Percentiles rank a stretch among this genome's conserved stretches.
These are phyloP conservation scores for Pipistrellus pygmaeus DNA, from an alignment of 2,797 vertebrate genomes.

Conservation along the genomic window DNA sequence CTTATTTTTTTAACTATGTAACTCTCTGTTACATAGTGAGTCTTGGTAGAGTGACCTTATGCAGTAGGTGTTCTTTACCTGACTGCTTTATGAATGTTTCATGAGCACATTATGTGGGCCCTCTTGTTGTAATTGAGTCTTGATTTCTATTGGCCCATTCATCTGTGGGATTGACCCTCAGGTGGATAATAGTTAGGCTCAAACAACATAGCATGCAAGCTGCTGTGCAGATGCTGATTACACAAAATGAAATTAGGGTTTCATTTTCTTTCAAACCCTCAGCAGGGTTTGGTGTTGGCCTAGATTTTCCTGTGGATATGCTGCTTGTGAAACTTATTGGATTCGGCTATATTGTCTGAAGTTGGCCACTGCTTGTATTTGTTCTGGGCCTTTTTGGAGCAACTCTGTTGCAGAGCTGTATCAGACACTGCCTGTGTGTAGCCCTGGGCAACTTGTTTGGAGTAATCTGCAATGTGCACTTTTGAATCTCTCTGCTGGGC, in stretches of 20 bases:
- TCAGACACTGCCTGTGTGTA: not conserved
- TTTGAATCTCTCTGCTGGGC: not conserved
- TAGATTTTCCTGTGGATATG: not conserved
- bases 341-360: not conserved
- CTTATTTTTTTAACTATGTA: not conserved
- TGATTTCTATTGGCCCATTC: not conserved
- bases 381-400: not conserved
- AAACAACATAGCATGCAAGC: not conserved
- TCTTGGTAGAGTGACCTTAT: not conserved
- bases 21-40: not conserved
- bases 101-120: not conserved
- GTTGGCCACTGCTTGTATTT: not conserved
- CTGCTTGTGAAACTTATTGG: not conserved
- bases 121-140: not conserved
- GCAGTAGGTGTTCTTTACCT: not conserved
- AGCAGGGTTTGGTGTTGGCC: not conserved
- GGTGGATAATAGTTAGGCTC: not conserved
- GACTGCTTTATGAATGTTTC: not conserved
- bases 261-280: no score
- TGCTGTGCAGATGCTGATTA: not conserved
- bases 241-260: not conserved
- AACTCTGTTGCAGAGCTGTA: not conserved
- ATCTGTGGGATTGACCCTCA: not conserved
- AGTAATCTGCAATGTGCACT: not conserved
- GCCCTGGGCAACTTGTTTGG: not conserved